A percentile compares a stretch with the other conserved stretches of the same genome.
phyloP scores from a whole-genome alignment of 2,797 vertebrate species.

The Pempheris klunzingeri region DNA sequence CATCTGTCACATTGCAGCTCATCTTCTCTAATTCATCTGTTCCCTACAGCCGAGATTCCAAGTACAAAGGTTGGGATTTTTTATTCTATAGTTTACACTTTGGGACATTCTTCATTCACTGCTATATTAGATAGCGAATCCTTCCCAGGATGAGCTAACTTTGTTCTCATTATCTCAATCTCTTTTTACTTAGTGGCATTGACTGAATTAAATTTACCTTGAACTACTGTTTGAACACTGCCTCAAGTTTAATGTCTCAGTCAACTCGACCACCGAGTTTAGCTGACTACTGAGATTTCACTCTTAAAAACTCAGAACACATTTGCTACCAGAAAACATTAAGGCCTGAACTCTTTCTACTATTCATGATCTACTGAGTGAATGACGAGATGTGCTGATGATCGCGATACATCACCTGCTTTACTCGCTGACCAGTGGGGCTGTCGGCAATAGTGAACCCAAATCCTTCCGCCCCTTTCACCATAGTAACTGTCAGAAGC shows the following conservation, averaged over 20 bases:
- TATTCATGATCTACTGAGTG: neutral
- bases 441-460: constrained; percentile 99
- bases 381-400: neutral
- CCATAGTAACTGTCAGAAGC: constrained; percentile 98
- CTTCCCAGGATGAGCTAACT: constrained; percentile 10
- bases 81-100: constrained; percentile 2
- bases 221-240: constrained; percentile 40
- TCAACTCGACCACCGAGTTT: constrained; percentile 8
- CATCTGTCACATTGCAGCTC: constrained; percentile 25
- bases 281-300: constrained; percentile 26
- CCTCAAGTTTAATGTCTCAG: constrained; percentile 33
- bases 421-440: constrained; percentile 97
- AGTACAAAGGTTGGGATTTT: neutral
- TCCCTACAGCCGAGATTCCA: neutral
- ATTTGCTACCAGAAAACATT: constrained; percentile 9
- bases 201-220: constrained; percentile 42
- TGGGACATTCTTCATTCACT: neutral
- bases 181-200: constrained; percentile 3
- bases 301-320: constrained; percentile 31
- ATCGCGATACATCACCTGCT: constrained; percentile 85
- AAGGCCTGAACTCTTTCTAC: neutral
- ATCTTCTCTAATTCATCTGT: constrained; percentile 17
- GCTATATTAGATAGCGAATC: constrained; percentile 7
- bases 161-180: constrained; percentile 35
- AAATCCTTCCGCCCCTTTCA: constrained; percentile 98